These are phyloP conservation scores for Nothobranchius furzeri DNA, from an alignment of 2,113 vertebrate species.

Conservation along the genomic window DNA sequence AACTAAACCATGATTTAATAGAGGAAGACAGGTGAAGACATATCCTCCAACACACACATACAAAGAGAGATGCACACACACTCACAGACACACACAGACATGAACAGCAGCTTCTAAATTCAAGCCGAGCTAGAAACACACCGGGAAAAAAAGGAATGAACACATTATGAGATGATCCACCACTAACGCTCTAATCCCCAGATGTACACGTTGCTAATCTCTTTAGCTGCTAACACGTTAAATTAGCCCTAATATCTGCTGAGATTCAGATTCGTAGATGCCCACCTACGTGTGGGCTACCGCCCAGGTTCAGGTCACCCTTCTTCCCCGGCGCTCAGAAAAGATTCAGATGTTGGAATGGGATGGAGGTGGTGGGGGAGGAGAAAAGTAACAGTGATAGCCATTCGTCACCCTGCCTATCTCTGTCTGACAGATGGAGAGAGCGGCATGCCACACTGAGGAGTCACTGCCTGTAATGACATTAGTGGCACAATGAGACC, in stretches of 20 bases:
- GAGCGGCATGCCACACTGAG: constrained; percentile 68
- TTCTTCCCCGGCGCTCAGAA: constrained; percentile 49
- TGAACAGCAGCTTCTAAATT: constrained; percentile 46
- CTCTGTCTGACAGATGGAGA: constrained; percentile 75
- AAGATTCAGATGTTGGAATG: constrained; percentile 56
- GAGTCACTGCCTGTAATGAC: constrained; percentile 80
- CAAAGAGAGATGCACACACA: constrained; percentile 26
- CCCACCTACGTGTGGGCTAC: constrained; percentile 73
- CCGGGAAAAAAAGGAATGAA: constrained; percentile 54
- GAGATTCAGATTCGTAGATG: constrained; percentile 62
- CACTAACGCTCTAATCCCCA: constrained; percentile 75
- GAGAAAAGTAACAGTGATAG: constrained; percentile 67
- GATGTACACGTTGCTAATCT: constrained; percentile 78
- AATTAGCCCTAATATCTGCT: constrained; percentile 76
- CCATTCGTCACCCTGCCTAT: constrained; percentile 78
- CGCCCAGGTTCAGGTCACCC: constrained; percentile 78
- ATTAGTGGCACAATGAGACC: constrained; percentile 80
- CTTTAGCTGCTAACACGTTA: constrained; percentile 78
- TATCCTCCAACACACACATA: constrained; percentile 49
- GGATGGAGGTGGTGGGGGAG: constrained; percentile 42
- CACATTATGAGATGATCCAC: constrained; percentile 75
- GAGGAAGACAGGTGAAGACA: constrained; percentile 73
- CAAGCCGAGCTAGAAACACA: constrained; percentile 57
- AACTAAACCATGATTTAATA: constrained; percentile 70
- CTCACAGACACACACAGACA: constrained; percentile 47